phyloP scores from a whole-genome alignment of 2,888 invertebrate species.

The Cremastinae sp. region DNA sequence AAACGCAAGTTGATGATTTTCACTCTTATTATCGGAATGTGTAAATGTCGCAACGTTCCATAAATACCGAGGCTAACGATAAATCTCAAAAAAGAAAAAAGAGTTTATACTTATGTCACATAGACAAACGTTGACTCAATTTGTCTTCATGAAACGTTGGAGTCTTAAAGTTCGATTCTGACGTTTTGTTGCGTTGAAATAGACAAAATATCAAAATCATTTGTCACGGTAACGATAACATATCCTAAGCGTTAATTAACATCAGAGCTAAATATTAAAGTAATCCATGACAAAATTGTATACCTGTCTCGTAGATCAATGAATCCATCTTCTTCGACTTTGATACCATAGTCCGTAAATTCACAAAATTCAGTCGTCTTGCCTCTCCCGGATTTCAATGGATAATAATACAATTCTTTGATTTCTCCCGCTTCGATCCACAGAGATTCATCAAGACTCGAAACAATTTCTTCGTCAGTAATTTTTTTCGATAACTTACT shows the following conservation, averaged over 20 bases:
- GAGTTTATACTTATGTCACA: background rate
- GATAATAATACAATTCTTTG: slow-evolving; percentile 76
- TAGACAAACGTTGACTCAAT: too few species aligned
- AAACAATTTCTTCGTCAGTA: background rate
- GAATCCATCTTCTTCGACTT: slow-evolving; percentile 60
- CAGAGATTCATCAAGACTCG: slow-evolving; percentile 52
- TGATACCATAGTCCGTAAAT: slow-evolving; percentile 76
- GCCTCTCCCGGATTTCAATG: slow-evolving; percentile 80
- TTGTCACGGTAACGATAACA: too few species aligned
- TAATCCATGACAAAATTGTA: too few species aligned
- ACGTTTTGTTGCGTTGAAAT: too few species aligned
- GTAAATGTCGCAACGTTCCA: too few species aligned
- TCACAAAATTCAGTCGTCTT: slow-evolving; percentile 70
- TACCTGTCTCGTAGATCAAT: slow-evolving; percentile 72
- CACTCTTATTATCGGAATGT: background rate
- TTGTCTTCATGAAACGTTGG: too few species aligned
- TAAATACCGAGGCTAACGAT: background rate
- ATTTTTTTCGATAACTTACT: slow-evolving; percentile 1
- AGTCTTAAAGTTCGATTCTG: too few species aligned
- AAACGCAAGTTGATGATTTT: too few species aligned
- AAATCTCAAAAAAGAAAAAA: background rate
- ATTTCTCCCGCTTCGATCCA: slow-evolving; percentile 78
- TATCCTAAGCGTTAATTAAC: too few species aligned
- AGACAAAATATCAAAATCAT: too few species aligned
- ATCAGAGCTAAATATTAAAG: too few species aligned